These are phyloP conservation scores for Druon quercuslanigerum DNA, from an alignment of 1,140 invertebrate species.

Conservation along the genomic window DNA sequence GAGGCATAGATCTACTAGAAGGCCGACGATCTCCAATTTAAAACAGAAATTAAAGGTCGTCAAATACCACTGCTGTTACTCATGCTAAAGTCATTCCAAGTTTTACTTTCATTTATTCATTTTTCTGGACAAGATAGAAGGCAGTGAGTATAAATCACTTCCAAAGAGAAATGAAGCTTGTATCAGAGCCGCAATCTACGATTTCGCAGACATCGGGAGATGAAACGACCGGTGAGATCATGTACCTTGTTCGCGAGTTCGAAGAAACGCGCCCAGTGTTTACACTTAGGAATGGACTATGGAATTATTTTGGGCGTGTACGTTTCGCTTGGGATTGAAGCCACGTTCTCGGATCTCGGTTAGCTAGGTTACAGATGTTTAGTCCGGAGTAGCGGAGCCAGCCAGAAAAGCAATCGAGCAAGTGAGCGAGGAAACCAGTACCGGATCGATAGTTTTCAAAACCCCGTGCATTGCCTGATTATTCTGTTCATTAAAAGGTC, in stretches of 20 bases:
- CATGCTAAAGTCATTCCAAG: no score
- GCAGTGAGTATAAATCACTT: no score
- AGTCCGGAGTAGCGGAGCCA: conserved; percentile 45
- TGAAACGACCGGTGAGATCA: neutral
- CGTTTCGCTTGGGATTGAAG: conserved; percentile 43
- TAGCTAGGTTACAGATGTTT: conserved; percentile 56
- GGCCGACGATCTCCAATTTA: neutral
- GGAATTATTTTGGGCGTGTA: conserved; percentile 39
- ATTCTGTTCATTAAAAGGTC: no score
- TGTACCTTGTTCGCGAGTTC: neutral
- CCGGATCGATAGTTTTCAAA: neutral
- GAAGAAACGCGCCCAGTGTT: conserved; percentile 34
- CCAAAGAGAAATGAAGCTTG: no score
- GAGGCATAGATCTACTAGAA: neutral
- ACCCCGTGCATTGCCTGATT: neutral
- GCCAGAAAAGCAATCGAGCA: conserved; percentile 27
- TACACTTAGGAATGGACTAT: conserved; percentile 28
- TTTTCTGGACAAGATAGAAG: no score
- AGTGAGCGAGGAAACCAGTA: conserved; percentile 45
- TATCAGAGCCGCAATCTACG: no score
- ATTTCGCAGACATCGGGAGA: no score
- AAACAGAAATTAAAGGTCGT: no score
- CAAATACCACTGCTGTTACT: no score
- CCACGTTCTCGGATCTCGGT: conserved; percentile 54
- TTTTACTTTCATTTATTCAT: no score